These are phyloP conservation scores for Ephestia elutella DNA, from an alignment of 1,140 invertebrate genomes.

Conservation along the genomic window DNA sequence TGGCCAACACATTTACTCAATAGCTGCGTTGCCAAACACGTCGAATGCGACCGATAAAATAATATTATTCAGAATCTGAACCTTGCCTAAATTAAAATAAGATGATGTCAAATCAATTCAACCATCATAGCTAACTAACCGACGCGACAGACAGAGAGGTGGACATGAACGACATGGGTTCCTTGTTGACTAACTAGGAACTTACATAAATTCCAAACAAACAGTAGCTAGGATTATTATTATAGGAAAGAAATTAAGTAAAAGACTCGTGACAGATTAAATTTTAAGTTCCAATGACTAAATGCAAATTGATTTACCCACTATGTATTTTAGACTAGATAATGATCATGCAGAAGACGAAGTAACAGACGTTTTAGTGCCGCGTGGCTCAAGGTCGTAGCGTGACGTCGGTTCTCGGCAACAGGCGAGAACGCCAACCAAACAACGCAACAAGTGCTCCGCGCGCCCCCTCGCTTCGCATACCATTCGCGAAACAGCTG, in stretches of 20 bases:
- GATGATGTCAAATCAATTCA: not conserved
- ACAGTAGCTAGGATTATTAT: too few relatives aligned
- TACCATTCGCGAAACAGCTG: constrained; percentile 43
- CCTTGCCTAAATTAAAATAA: constrained; percentile 6
- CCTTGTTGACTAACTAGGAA: too few relatives aligned
- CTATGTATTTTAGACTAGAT: too few relatives aligned
- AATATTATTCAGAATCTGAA: too few relatives aligned
- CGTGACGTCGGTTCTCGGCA: constrained; percentile 58
- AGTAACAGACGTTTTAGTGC: constrained; percentile 28
- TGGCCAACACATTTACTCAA: constrained; percentile 38
- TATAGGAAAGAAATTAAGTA: too few relatives aligned
- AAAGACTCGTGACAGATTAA: too few relatives aligned
- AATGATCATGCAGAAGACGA: not conserved
- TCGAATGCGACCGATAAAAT: constrained; percentile 3
- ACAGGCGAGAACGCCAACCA: constrained; percentile 58
- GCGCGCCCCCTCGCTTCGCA: constrained; percentile 39
- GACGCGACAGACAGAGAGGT: too few relatives aligned
- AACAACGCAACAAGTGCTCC: constrained; percentile 70
- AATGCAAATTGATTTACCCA: too few relatives aligned
- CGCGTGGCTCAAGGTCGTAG: constrained; percentile 56
- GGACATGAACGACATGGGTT: not conserved
- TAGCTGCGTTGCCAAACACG: constrained; percentile 13
- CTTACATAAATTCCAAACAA: too few relatives aligned
- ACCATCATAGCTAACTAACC: too few relatives aligned
- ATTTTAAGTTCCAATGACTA: too few relatives aligned